A percentile compares a stretch with the other conserved stretches of the same genome.
Conservation (phyloP, 2,797 vertebrate genomes). For the Vireo griseus region DNA sequence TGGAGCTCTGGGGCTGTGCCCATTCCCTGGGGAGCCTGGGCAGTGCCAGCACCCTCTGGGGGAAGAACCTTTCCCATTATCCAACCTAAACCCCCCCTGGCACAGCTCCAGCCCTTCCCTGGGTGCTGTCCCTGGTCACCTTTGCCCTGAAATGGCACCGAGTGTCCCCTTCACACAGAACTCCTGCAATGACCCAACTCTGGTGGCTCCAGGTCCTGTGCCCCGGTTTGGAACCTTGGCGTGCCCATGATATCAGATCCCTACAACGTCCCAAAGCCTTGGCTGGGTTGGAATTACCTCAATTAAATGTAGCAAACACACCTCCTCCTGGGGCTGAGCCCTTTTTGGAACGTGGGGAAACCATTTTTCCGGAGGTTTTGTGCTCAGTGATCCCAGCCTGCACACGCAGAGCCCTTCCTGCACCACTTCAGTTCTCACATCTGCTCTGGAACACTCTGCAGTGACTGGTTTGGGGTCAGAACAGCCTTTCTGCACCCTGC, state of each 20-base stretch:
- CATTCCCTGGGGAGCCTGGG: background rate
- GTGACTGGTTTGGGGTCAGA: rapidly evolving
- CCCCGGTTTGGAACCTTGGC: rapidly evolving
- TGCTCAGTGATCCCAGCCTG: background rate
- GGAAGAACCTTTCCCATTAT: background rate
- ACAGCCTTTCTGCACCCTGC: background rate
- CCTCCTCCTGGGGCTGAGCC: background rate
- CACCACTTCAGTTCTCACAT: rapidly evolving
- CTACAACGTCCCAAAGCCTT: background rate
- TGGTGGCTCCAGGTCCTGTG: background rate
- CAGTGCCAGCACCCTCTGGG: background rate
- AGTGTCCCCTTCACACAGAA: background rate
- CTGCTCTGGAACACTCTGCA: background rate
- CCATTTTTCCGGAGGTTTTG: background rate
- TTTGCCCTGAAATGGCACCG: background rate
- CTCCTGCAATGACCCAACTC: background rate
- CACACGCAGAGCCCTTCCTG: rapidly evolving
- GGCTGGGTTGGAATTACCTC: background rate
- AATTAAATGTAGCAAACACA: background rate
- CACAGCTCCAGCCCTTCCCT: background rate
- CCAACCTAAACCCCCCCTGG: rapidly evolving
- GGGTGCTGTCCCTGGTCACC: background rate
- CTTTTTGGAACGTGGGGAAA: background rate
- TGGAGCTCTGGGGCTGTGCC: background rate
- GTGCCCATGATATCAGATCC: background rate